phyloP scores from a whole-genome alignment of 2,888 invertebrate genomes.

The Heliothis peltigera region DNA sequence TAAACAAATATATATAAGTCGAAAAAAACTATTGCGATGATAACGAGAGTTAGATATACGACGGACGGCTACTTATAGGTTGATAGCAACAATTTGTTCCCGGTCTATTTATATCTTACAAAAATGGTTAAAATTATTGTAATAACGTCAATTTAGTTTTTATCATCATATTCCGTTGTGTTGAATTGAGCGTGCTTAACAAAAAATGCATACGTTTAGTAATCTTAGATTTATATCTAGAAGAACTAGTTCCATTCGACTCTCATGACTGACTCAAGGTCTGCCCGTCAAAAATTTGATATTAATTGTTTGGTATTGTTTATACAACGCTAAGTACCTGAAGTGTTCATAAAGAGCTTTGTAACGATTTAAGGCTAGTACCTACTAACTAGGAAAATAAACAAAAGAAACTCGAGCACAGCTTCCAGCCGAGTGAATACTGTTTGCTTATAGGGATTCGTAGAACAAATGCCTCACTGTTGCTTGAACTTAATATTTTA shows the following conservation, averaged over 20 bases:
- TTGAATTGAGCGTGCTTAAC: neutral
- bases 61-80: too few relatives aligned
- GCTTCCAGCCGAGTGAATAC: too few relatives aligned
- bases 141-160: constrained; percentile 1
- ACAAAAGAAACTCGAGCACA: neutral
- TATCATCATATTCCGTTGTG: neutral
- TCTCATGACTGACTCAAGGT: constrained; percentile 29
- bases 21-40: too few relatives aligned
- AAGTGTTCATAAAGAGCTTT: neutral
- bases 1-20: too few relatives aligned
- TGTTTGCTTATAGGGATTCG: too few relatives aligned
- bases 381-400: neutral
- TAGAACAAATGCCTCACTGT: too few relatives aligned
- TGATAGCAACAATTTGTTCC: constrained; percentile 10
- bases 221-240: constrained; percentile 15
- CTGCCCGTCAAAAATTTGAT: neutral
- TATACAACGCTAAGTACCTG: neutral
- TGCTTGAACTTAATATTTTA: too few relatives aligned
- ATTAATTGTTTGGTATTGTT: neutral
- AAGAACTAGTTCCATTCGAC: constrained; percentile 10
- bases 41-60: too few relatives aligned
- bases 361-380: too few relatives aligned
- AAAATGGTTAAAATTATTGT: constrained; percentile 21
- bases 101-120: neutral
- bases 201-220: constrained; percentile 14